phyloP scores from a whole-genome alignment of 2,797 vertebrate species.

The Scolopax rusticola region DNA sequence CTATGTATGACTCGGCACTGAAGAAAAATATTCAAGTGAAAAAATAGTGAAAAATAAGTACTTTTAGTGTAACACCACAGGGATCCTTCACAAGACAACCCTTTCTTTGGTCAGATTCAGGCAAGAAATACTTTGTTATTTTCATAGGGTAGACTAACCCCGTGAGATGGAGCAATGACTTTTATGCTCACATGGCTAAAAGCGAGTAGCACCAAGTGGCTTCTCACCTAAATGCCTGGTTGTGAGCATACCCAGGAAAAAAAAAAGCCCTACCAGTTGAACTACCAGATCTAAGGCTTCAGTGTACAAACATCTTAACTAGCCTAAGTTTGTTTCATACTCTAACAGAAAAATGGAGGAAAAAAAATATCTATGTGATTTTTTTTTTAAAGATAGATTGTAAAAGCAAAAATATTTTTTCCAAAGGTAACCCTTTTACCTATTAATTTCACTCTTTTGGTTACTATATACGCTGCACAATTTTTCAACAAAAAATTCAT shows the following conservation, averaged over 20 bases:
- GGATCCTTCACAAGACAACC: neutral
- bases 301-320: neutral
- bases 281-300: neutral
- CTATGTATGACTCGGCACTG: neutral
- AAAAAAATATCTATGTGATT: neutral
- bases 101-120: neutral
- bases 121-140: neutral
- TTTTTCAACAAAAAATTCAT: neutral
- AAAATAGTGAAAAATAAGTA: neutral
- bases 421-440: neutral
- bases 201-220: neutral
- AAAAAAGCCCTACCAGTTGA: neutral
- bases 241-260: neutral
- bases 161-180: accelerated
- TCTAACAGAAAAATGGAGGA: neutral
- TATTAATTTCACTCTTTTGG: neutral
- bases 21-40: neutral
- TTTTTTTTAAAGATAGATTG: neutral
- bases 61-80: neutral
- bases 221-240: neutral
- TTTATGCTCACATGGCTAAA: neutral
- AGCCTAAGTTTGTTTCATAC: accelerated
- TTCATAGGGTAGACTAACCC: neutral
- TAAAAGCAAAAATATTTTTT: neutral
- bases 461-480: neutral